Conservation (phyloP, 2,888 invertebrate species). For the Alcis repandata region DNA sequence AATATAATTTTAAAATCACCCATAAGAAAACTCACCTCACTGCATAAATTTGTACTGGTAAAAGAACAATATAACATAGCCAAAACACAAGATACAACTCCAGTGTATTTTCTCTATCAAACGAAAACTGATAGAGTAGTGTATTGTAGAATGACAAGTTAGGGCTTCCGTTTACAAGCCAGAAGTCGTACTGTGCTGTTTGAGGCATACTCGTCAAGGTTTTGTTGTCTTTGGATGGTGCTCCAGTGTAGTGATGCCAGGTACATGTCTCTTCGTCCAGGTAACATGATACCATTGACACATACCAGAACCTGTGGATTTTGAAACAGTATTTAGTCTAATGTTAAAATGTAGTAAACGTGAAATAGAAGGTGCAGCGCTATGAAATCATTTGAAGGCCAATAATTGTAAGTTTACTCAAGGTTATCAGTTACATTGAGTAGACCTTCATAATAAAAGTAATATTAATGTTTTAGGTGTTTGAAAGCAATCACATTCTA, state of each 20-base stretch:
- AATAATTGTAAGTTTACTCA: not conserved
- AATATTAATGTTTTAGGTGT: too few species aligned
- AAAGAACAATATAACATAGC: constrained; percentile 93
- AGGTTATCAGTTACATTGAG: not conserved
- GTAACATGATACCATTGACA: constrained; percentile 97
- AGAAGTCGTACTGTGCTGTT: constrained; percentile 92
- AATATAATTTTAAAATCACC: not conserved
- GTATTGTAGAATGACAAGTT: constrained; percentile 94
- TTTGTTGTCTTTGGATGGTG: constrained; percentile 69
- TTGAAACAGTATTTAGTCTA: constrained; percentile 1
- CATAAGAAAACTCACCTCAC: constrained; percentile 81
- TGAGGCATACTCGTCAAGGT: constrained; percentile 73
- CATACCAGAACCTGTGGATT: constrained; percentile 95
- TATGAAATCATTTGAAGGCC: not conserved
- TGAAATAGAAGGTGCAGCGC: not conserved
- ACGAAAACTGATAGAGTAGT: constrained; percentile 97
- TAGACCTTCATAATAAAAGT: not conserved
- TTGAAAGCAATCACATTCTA: too few species aligned
- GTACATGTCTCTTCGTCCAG: constrained; percentile 92
- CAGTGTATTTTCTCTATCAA: constrained; percentile 96
- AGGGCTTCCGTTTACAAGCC: constrained; percentile 98
- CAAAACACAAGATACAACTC: constrained; percentile 96
- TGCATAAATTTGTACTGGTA: constrained; percentile 97
- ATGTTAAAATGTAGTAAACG: too few species aligned
- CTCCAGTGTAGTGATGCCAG: constrained; percentile 91